These are phyloP conservation scores for Scotopteryx bipunctaria DNA, from an alignment of 2,888 invertebrate species.

Conservation along the genomic window DNA sequence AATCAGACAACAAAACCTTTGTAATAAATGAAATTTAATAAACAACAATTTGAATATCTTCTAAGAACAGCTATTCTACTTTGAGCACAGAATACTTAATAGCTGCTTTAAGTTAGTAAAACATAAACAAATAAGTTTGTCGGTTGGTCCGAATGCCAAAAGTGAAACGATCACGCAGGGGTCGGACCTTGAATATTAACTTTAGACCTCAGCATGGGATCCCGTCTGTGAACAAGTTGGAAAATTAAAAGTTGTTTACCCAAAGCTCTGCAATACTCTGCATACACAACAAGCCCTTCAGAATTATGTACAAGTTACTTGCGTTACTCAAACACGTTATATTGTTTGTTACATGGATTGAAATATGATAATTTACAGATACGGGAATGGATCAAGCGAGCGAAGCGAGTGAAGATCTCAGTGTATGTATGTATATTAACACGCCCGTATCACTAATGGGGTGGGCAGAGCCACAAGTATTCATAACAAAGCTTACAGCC, in stretches of 20 bases:
- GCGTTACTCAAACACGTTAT: constrained; percentile 4
- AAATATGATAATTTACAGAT: constrained; percentile 30
- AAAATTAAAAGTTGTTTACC: constrained; percentile 56
- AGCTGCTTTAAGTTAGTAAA: constrained; percentile 41
- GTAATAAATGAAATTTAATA: constrained; percentile 42
- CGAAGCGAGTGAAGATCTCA: too few species aligned
- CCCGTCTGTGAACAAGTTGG: constrained; percentile 50
- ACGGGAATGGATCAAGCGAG: constrained; percentile 5
- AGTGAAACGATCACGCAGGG: constrained; percentile 43
- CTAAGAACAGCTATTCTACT: constrained; percentile 37
- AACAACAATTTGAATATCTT: constrained; percentile 42
- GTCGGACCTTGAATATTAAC: constrained; percentile 53
- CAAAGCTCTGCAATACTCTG: constrained; percentile 34
- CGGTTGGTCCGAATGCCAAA: constrained; percentile 28
- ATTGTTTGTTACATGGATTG: constrained; percentile 20
- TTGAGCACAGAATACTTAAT: too few species aligned
- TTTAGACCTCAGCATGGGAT: constrained; percentile 40
- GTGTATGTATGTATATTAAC: too few species aligned
- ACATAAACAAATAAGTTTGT: constrained; percentile 46
- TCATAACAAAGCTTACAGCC: too few species aligned
- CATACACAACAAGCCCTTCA: constrained; percentile 22
- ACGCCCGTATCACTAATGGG: too few species aligned
- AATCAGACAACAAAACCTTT: constrained; percentile 45
- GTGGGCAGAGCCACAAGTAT: too few species aligned
- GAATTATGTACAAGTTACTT: not conserved